These are phyloP conservation scores for Eudemis profundana DNA, from an alignment of 2,888 invertebrate species.

Conservation along the genomic window DNA sequence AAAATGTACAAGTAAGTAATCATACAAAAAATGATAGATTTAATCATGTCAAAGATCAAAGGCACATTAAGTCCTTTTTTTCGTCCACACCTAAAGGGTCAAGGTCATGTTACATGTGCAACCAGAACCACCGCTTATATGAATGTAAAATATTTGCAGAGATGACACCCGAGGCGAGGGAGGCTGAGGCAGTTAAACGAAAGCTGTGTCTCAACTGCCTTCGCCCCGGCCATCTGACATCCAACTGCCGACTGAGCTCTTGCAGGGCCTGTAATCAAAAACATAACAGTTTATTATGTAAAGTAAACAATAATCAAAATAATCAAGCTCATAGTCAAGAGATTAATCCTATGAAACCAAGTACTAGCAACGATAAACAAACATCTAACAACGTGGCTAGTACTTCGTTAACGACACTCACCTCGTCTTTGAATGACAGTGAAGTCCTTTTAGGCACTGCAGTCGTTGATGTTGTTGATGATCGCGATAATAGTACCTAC, in stretches of 20 bases:
- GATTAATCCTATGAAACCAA: neutral
- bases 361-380: neutral
- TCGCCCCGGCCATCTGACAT: neutral
- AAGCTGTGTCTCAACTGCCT: constrained; percentile 14
- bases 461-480: constrained; percentile 15
- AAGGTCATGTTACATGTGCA: constrained; percentile 3
- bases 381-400: neutral
- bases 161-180: constrained; percentile 7
- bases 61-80: constrained; percentile 4
- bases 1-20: neutral
- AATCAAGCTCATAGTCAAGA: neutral
- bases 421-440: constrained; percentile 2
- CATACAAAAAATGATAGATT: constrained; percentile 3
- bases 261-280: constrained; percentile 2
- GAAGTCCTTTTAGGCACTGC: constrained; percentile 14
- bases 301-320: neutral
- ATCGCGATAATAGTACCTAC: constrained; percentile 1
- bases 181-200: neutral
- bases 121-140: constrained; percentile 2
- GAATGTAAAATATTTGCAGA: constrained; percentile 7
- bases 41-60: neutral
- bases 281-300: constrained; percentile 10
- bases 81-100: neutral
- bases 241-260: constrained; percentile 3
- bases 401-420: constrained; percentile 1